These are phyloP conservation scores for Neosilurus hyrtlii DNA, from an alignment of 2,797 vertebrate species.

Conservation along the genomic window DNA sequence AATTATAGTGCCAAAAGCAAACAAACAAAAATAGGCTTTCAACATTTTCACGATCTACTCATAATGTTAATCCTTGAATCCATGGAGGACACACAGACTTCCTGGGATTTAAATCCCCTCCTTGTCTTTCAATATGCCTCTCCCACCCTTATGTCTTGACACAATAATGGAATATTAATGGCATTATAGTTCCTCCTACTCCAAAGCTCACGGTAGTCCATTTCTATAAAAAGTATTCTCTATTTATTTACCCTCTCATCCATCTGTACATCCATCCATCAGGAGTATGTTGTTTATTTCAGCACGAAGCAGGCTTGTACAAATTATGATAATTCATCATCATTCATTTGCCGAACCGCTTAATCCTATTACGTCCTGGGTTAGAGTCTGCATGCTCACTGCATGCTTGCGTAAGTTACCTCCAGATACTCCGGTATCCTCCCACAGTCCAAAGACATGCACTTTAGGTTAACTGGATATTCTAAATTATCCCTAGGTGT, in stretches of 20 bases:
- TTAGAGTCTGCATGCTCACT: too few relatives aligned
- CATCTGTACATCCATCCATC: conserved; percentile 2
- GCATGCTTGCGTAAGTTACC: too few relatives aligned
- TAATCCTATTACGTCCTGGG: too few relatives aligned
- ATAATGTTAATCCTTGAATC: conserved; percentile 41
- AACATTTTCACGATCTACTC: conserved; percentile 15
- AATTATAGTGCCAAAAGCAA: conserved; percentile 50
- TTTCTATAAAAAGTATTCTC: not conserved
- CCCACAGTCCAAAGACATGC: too few relatives aligned
- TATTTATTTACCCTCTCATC: not conserved
- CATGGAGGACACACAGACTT: conserved; percentile 33
- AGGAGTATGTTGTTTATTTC: not conserved
- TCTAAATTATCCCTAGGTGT: too few relatives aligned
- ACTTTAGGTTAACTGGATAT: too few relatives aligned
- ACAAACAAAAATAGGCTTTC: conserved; percentile 23
- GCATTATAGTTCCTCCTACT: not conserved
- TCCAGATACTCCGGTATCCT: too few relatives aligned
- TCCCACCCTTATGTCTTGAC: conserved; percentile 3
- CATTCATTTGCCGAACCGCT: too few relatives aligned
- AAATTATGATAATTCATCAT: not conserved
- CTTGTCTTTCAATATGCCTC: conserved; percentile 4
- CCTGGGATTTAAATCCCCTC: conserved; percentile 36
- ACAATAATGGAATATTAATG: conserved; percentile 22
- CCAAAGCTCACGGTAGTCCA: not conserved
- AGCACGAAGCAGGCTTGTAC: not conserved